Percentiles rank a stretch among this genome's conserved stretches.
Conservation (phyloP, 2,888 invertebrate species). For the Nomada lathburiana region DNA sequence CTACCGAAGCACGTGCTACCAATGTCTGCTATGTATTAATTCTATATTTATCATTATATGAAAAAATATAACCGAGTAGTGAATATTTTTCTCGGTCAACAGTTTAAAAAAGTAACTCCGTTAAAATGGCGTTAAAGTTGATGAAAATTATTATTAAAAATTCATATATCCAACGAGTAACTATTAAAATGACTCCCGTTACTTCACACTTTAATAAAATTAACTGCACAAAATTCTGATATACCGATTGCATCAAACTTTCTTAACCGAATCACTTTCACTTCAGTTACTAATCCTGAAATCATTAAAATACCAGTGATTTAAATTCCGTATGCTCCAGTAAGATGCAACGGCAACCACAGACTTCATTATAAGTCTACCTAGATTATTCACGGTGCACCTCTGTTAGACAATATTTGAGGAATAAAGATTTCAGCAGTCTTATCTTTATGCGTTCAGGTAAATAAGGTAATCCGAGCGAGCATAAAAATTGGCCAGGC, state of each 20-base stretch:
- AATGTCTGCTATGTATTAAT: not conserved
- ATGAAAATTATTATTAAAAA: too few relatives aligned
- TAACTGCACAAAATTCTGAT: too few relatives aligned
- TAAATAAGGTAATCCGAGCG: slow-evolving; percentile 22
- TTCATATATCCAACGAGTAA: too few relatives aligned
- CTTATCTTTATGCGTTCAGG: slow-evolving; percentile 37
- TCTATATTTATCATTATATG: not conserved
- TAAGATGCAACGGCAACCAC: not conserved
- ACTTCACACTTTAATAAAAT: too few relatives aligned
- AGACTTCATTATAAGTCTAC: slow-evolving; percentile 19
- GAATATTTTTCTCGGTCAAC: too few relatives aligned
- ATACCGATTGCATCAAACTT: too few relatives aligned
- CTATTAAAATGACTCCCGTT: too few relatives aligned
- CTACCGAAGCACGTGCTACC: slow-evolving; percentile 7
- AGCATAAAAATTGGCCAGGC: slow-evolving; percentile 2
- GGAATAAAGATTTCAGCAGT: slow-evolving; percentile 24
- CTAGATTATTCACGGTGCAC: slow-evolving; percentile 26
- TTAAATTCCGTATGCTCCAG: not conserved
- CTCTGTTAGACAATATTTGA: slow-evolving; percentile 37
- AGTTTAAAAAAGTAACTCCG: too few relatives aligned
- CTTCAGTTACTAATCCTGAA: not conserved
- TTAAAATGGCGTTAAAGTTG: too few relatives aligned
- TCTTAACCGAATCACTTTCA: too few relatives aligned
- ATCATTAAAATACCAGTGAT: not conserved
- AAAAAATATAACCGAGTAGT: not conserved